Conservation (phyloP, 2,888 invertebrate species). For the Tyria jacobaeae region DNA sequence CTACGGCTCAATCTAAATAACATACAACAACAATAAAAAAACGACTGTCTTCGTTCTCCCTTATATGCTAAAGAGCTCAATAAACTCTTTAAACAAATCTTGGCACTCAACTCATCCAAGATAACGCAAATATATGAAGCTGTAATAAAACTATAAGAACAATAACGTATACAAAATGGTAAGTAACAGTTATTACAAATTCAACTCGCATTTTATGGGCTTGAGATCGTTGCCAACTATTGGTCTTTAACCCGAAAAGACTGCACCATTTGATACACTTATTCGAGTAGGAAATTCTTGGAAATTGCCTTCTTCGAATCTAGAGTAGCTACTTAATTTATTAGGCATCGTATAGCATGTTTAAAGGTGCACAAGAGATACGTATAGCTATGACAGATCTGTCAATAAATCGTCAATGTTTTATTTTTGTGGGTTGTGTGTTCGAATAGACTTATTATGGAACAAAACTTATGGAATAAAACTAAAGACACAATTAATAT, state of each 20-base stretch:
- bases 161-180: constrained; percentile 6
- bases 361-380: neutral
- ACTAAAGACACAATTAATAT: too few relatives aligned
- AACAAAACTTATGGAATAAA: too few relatives aligned
- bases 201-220: constrained; percentile 47
- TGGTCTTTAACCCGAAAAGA: constrained; percentile 35
- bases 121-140: constrained; percentile 6
- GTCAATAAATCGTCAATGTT: too few relatives aligned
- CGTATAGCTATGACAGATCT: neutral
- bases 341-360: constrained; percentile 3
- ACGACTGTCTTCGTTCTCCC: neutral
- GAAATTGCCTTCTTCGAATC: constrained; percentile 18
- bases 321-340: neutral
- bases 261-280: constrained; percentile 36
- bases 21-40: too few relatives aligned
- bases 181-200: constrained; percentile 43
- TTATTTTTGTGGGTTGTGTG: too few relatives aligned
- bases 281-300: constrained; percentile 16
- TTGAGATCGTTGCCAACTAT: constrained; percentile 45
- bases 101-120: constrained; percentile 8
- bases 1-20: too few relatives aligned
- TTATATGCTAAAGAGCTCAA: neutral
- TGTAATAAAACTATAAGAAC: constrained; percentile 2
- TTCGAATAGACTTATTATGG: too few relatives aligned
- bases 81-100: neutral